Conservation (phyloP, 1,140 invertebrate genomes). For the Leptinotarsa lineolata region DNA sequence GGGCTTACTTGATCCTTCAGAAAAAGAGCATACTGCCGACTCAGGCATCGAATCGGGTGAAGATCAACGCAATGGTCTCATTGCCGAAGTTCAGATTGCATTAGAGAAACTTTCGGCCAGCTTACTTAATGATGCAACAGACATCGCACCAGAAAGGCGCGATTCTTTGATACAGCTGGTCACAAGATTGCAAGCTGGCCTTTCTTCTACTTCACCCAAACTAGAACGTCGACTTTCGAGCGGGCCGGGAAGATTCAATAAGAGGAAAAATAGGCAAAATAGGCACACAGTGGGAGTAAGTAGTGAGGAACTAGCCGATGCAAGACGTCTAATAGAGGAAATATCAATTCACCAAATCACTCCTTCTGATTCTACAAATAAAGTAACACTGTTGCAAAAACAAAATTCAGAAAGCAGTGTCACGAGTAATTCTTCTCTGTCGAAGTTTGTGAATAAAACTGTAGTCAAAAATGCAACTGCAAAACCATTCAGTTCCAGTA, state of each 20-base stretch:
- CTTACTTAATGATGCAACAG: conserved; percentile 63
- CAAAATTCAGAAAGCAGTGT: conserved; percentile 51
- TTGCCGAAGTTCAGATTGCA: conserved; percentile 79
- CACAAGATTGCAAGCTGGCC: conserved; percentile 72
- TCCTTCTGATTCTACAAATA: conserved; percentile 42
- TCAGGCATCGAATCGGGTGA: conserved; percentile 72
- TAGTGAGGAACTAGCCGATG: conserved; percentile 75
- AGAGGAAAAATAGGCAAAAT: conserved; percentile 59
- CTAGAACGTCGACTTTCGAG: conserved; percentile 46
- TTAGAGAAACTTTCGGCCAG: conserved; percentile 74
- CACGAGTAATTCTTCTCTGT: conserved; percentile 38
- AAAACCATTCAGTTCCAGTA: conserved; percentile 54
- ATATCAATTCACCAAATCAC: conserved; percentile 57
- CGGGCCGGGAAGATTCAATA: conserved; percentile 38
- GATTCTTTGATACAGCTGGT: conserved; percentile 74
- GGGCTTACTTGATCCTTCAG: conserved; percentile 50
- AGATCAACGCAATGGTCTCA: conserved; percentile 64
- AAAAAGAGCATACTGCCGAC: conserved; percentile 56
- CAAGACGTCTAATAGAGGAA: conserved; percentile 72
- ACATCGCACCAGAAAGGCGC: conserved; percentile 60
- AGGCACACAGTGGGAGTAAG: conserved; percentile 82
- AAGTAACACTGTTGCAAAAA: conserved; percentile 35
- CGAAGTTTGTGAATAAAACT: conserved; percentile 47
- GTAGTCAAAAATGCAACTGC: conserved; percentile 54
- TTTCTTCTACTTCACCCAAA: conserved; percentile 53